phyloP scores from a whole-genome alignment of 2,113 vertebrate genomes.

The Phalacrocorax aristotelis region DNA sequence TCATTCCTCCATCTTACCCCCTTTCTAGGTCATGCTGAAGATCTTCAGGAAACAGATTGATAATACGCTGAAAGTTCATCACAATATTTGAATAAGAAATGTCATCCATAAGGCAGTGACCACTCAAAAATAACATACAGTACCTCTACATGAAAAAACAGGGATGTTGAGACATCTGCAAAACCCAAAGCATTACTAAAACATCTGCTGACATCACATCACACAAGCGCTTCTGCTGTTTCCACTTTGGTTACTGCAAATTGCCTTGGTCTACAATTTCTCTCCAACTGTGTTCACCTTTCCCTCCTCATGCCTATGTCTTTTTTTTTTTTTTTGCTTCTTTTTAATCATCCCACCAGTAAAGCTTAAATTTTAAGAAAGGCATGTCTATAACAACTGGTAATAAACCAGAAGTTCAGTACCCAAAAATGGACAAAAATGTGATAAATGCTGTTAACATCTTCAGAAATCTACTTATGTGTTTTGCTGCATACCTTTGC shows the following conservation, averaged over 20 bases:
- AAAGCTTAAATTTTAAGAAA: not conserved
- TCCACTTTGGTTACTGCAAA: not conserved
- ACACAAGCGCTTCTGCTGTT: not conserved
- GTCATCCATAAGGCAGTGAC: not conserved
- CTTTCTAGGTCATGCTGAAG: not conserved
- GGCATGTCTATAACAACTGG: not conserved
- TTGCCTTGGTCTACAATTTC: not conserved
- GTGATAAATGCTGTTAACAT: not conserved
- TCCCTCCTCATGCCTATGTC: not conserved
- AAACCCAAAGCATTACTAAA: not conserved
- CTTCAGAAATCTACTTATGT: not conserved
- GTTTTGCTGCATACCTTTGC: not conserved
- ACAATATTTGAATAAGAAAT: not conserved
- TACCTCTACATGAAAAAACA: not conserved
- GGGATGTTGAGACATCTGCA: not conserved
- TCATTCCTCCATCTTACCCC: not conserved
- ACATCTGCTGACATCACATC: not conserved
- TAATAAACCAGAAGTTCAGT: not conserved
- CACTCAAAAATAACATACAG: not conserved
- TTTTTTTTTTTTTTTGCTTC: not conserved
- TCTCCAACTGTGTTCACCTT: not conserved
- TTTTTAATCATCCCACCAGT: not conserved
- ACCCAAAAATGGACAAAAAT: not conserved
- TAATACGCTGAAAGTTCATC: not conserved
- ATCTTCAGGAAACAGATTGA: not conserved